Evolutionary conservation across 2,113 vertebrate genomes (phyloP).

Genomic region (Sula dactylatra): DNA sequence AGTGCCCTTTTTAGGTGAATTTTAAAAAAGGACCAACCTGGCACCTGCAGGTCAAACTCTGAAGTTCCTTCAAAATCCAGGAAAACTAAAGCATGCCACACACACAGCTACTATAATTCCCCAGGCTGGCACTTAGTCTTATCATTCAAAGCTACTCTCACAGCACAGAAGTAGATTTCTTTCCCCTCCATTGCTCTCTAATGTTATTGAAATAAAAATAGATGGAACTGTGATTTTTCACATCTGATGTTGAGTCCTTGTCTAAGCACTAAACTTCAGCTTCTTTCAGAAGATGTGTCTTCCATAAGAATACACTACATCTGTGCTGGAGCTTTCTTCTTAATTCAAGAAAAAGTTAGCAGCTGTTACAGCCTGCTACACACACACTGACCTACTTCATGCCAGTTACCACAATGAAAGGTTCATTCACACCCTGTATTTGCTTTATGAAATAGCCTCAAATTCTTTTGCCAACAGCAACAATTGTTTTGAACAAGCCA

Average conservation of each 20-base stretch:
- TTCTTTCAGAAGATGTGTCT: not conserved
- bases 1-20: slow-evolving; percentile 13
- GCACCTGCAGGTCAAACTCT: not conserved
- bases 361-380: not conserved
- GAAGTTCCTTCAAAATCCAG: not conserved
- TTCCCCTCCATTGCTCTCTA: not conserved
- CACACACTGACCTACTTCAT: not conserved
- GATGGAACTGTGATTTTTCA: not conserved
- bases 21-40: slow-evolving; percentile 8
- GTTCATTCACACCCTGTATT: not conserved
- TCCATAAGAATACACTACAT: not conserved
- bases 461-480: slow-evolving; percentile 18
- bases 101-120: not conserved
- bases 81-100: not conserved
- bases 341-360: not conserved
- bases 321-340: not conserved
- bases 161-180: not conserved
- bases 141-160: not conserved
- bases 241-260: not conserved
- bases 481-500: slow-evolving; percentile 6
- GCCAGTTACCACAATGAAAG: not conserved
- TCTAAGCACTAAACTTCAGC: not conserved
- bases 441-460: not conserved
- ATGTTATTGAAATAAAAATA: slow-evolving; percentile 17
- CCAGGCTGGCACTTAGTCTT: not conserved